Evolutionary conservation across 2,113 vertebrate genomes (phyloP).

Genomic region (Daphoenositta chrysoptera): DNA sequence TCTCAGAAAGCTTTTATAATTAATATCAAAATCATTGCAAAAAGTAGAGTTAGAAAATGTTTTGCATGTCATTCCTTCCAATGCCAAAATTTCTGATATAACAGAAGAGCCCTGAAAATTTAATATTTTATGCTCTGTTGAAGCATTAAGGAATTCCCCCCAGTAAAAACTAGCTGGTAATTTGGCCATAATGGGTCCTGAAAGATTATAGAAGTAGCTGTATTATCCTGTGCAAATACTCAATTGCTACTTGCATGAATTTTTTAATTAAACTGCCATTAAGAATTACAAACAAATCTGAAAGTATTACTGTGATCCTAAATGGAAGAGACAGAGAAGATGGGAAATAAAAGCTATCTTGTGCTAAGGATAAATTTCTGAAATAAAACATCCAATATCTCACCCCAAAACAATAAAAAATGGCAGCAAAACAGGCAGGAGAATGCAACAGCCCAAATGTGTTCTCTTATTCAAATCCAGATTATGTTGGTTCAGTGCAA

Average conservation of each 20-base stretch:
- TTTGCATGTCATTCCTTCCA: neutral
- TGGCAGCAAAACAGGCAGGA: neutral
- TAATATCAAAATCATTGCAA: neutral
- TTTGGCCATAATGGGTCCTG: neutral
- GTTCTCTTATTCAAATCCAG: neutral
- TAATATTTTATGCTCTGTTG: neutral
- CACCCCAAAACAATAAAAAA: neutral
- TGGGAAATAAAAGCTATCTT: neutral
- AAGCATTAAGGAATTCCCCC: neutral
- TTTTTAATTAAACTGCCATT: neutral
- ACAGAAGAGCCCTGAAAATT: neutral
- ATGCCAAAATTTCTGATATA: neutral
- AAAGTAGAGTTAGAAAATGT: neutral
- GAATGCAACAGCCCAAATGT: neutral
- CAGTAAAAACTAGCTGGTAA: neutral
- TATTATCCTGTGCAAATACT: neutral
- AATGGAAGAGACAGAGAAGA: neutral
- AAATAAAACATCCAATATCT: neutral
- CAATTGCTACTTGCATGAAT: neutral
- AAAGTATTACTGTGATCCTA: neutral
- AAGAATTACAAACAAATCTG: neutral
- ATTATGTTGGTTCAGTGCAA: neutral
- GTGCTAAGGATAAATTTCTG: neutral
- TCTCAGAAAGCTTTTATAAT: neutral
- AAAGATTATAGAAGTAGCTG: neutral